These are phyloP conservation scores for Chondrosia reniformis DNA, from an alignment of 37 sponge, comb jelly and placozoan genomes.

Conservation along the genomic window DNA sequence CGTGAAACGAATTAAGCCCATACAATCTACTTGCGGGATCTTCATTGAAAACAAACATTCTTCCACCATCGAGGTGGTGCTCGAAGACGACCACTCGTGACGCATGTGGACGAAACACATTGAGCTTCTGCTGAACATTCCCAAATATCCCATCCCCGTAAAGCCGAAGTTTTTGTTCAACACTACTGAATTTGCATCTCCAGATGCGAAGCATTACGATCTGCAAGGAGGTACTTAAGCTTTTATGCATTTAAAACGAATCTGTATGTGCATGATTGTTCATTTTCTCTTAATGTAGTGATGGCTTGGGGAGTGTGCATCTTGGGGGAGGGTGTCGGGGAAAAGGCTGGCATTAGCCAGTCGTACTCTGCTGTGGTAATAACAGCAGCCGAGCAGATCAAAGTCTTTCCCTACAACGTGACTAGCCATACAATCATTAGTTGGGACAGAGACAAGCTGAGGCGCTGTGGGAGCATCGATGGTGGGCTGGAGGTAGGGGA, in stretches of 20 bases:
- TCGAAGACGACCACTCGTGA: background rate
- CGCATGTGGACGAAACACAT: slow-evolving; percentile 15
- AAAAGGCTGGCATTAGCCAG: background rate
- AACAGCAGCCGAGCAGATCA: background rate
- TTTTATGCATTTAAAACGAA: too few species aligned
- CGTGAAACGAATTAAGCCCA: slow-evolving; percentile 1
- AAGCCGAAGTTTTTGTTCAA: slow-evolving; percentile 1
- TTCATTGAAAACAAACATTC: background rate
- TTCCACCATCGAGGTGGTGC: background rate
- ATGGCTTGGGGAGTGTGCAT: slow-evolving; percentile 10
- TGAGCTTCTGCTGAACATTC: slow-evolving; percentile 11
- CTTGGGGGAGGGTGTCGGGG: slow-evolving; percentile 4
- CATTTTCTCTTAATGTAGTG: background rate
- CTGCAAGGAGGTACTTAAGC: slow-evolving; percentile 10
- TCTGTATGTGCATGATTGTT: too few species aligned
- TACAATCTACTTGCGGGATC: background rate
- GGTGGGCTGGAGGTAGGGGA: slow-evolving; percentile 64
- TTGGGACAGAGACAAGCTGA: slow-evolving; percentile 73
- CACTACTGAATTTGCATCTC: too few species aligned
- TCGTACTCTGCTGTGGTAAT: background rate
- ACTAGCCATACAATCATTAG: slow-evolving; percentile 6
- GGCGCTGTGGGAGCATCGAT: slow-evolving; percentile 63
- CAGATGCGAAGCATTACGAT: background rate
- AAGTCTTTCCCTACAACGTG: slow-evolving; percentile 2
- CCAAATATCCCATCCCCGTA: slow-evolving; percentile 14